Evolutionary conservation across 2,888 invertebrate species (phyloP), one percentile per base, ranked within the genome.

Genomic region (Megalurothrips usitatus): DNA sequence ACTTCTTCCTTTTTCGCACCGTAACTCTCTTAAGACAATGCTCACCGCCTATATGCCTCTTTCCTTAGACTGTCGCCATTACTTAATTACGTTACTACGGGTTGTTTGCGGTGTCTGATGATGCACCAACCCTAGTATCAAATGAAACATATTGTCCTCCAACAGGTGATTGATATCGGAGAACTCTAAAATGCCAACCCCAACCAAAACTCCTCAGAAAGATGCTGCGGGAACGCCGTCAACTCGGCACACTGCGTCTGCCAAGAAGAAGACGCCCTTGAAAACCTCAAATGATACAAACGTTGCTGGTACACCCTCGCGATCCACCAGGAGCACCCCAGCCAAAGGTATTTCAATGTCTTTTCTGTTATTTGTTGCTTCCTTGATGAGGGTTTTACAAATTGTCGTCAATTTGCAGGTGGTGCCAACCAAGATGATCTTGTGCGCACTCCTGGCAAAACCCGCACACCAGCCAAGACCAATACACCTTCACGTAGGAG

Each of bases 261-360:
- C 26, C 68, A 75, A 75, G 12, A 26, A 23, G 23, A 75, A 75
- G 12, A 75, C 68, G 23, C 68, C 68, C 9, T 12, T 75, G 23
- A 75, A 75, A 26, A 10, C 68, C 23, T 75, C 68, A 6, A 75
- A 75, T 75, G 68, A 79, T 19, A 49, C 26, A 19, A 68, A 63
- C 12, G 79, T 58, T 28, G n/a, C 34, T 3, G 78, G 78, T 19
- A 81, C 81, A n/a, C 78, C 48, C 12, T 34, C 81, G 23, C n/a
- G 49, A 47, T 14, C 43, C n/a, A 52, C 68, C 43, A 78, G 43
- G 28, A 49, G 0, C 6, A 79, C 79, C 4, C 79, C 81, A 23
- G 68, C 68, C 4, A 75, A 75, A 75, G 68, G 68, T 75, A 9
- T 75, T 26, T 75, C 23, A 75, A 26, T 75, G 12, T 12, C 26